A percentile compares a stretch with the other conserved stretches of the same genome.
These are phyloP conservation scores for Clupea harengus DNA, from an alignment of 2,113 vertebrate species.

Conservation along the genomic window DNA sequence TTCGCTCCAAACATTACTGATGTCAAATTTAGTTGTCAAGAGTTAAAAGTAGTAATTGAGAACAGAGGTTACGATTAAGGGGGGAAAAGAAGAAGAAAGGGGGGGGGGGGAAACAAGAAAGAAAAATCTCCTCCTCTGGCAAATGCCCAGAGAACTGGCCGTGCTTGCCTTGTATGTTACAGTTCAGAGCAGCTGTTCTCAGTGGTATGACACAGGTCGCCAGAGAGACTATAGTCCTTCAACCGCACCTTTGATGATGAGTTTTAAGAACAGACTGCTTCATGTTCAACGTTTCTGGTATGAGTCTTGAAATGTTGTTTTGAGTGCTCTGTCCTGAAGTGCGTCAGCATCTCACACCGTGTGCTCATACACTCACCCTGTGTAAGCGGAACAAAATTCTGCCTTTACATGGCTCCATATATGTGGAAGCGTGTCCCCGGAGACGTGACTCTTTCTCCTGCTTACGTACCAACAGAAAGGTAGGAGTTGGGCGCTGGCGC, in stretches of 20 bases:
- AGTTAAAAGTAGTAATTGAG: slow-evolving; percentile 60
- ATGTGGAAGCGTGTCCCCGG: too few species aligned
- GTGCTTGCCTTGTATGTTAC: slow-evolving; percentile 34
- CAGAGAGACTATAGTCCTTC: neutral
- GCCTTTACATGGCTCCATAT: too few species aligned
- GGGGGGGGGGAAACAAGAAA: slow-evolving; percentile 26
- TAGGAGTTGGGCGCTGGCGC: neutral
- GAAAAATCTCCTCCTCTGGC: slow-evolving; percentile 46
- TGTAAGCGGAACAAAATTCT: neutral
- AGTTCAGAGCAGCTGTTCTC: neutral
- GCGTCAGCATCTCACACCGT: neutral
- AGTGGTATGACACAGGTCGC: slow-evolving; percentile 1
- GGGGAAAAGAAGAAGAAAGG: slow-evolving; percentile 14
- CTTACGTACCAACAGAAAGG: neutral
- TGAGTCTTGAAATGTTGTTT: neutral
- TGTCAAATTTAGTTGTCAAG: slow-evolving; percentile 63
- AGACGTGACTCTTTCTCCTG: too few species aligned
- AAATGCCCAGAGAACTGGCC: slow-evolving; percentile 37
- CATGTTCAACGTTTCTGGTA: neutral
- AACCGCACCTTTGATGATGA: neutral
- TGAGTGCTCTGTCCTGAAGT: neutral
- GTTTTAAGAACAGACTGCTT: neutral
- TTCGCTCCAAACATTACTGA: slow-evolving; percentile 51
- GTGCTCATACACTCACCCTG: neutral
- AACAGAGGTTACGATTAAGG: slow-evolving; percentile 46